Evolutionary conservation across 2,113 vertebrate species (phyloP).

Genomic region (human (Homo sapiens)): GRCh38 chr6:36671501-36672000

Average conservation of each 20-base stretch:
- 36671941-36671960: not conserved
- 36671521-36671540: not conserved
- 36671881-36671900: not conserved
- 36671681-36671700: not conserved
- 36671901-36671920: not conserved
- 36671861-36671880: not conserved
- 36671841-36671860: not conserved
- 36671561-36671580: not conserved
- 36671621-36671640: not conserved
- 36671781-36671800: not conserved
- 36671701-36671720: constrained; percentile 39
- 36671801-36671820: not conserved
- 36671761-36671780: not conserved
- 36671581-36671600: not conserved
- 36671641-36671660: constrained; percentile 23
- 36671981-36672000: not conserved
- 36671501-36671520: not conserved
- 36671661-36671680: constrained; percentile 24
- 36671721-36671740: constrained; percentile 40
- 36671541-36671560: not conserved
- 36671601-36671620: not conserved
- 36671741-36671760: not conserved
- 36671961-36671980: not conserved
- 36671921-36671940: not conserved
- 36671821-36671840: not conserved